Evolutionary conservation across 2,797 vertebrate species (phyloP).

Genomic region (Acrossocheilus wenchowensis): DNA sequence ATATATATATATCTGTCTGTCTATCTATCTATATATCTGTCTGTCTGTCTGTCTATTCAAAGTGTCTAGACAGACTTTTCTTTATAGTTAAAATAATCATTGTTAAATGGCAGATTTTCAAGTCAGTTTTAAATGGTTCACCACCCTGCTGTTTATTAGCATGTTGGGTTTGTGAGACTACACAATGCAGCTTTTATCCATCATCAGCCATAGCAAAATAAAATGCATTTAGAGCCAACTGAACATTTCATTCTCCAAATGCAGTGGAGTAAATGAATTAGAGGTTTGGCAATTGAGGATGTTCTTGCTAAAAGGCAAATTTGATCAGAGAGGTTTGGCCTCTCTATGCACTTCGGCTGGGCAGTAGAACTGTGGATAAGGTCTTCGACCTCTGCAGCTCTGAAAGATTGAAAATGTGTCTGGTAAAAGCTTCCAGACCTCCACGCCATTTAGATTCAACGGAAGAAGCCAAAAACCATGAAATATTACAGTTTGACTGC

Average conservation of each 20-base stretch:
- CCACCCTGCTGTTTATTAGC: conserved; percentile 7
- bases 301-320: conserved; percentile 7
- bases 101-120: background rate
- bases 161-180: background rate
- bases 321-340: conserved; percentile 16
- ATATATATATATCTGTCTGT: background rate
- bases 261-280: conserved; percentile 12
- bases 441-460: conserved; percentile 66
- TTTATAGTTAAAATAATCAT: background rate
- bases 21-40: background rate
- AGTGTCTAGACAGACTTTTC: background rate
- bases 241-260: conserved; percentile 17
- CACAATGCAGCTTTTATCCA: background rate
- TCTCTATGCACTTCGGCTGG: conserved; percentile 10
- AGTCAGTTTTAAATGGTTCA: background rate
- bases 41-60: background rate
- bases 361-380: conserved; percentile 13
- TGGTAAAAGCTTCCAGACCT: conserved; percentile 77
- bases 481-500: conserved; percentile 70
- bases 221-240: background rate
- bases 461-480: conserved; percentile 67
- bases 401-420: conserved; percentile 55
- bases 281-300: conserved; percentile 18
- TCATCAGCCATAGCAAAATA: conserved; percentile 6
- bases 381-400: background rate